Evolutionary conservation across 2,113 vertebrate genomes (phyloP).

Genomic region (Pantherophis guttatus): DNA sequence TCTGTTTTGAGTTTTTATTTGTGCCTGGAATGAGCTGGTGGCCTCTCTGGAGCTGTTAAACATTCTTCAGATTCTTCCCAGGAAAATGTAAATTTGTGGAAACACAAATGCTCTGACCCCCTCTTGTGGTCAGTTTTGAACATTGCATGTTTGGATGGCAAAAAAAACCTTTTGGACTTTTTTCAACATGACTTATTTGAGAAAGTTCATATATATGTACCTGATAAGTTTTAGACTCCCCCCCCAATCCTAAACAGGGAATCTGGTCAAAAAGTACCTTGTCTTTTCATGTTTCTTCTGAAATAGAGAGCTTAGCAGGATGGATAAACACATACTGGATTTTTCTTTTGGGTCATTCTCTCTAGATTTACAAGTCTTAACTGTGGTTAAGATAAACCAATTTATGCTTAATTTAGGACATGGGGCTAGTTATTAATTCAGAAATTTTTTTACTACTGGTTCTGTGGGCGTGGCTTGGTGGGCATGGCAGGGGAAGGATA

Average conservation of each 20-base stretch:
- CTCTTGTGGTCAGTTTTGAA: constrained; percentile 38
- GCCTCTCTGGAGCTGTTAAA: no score
- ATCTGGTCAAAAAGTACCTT: background rate
- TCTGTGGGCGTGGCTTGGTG: no score
- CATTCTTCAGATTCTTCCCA: background rate
- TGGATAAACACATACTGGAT: background rate
- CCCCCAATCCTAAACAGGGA: background rate
- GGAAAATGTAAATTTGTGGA: background rate
- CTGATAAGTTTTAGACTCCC: background rate
- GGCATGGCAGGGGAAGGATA: no score
- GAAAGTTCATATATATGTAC: background rate
- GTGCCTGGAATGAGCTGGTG: background rate
- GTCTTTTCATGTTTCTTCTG: background rate
- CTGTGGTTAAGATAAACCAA: background rate
- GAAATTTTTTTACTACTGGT: no score
- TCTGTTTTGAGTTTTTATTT: background rate
- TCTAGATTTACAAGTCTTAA: background rate
- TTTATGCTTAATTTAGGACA: background rate
- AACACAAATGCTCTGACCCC: background rate
- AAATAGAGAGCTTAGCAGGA: background rate
- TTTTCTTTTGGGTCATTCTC: background rate
- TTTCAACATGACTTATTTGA: background rate
- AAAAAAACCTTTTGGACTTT: background rate
- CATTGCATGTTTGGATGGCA: background rate
- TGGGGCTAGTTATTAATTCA: background rate